Conservation (phyloP, 2,797 vertebrate species). For the Semotilus atromaculatus region DNA sequence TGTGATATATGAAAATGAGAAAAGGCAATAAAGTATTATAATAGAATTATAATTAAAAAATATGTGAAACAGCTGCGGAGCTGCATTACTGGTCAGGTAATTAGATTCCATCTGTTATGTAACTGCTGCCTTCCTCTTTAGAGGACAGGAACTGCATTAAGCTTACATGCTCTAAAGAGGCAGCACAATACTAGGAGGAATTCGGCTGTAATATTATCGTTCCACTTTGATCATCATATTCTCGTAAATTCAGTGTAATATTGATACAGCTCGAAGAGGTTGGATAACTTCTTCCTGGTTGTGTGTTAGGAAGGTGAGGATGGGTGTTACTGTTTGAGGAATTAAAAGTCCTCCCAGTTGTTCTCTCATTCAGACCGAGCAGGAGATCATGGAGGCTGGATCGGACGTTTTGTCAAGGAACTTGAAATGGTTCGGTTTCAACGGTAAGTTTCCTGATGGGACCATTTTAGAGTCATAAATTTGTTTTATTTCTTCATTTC, state of each 20-base stretch:
- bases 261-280: neutral
- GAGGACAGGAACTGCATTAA: conserved; percentile 6
- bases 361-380: conserved; percentile 28
- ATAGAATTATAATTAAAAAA: conserved; percentile 1
- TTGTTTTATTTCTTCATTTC: neutral
- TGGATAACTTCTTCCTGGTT: neutral
- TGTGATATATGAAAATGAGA: neutral
- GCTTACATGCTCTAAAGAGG: neutral
- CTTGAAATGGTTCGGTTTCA: conserved; percentile 10
- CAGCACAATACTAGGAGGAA: neutral
- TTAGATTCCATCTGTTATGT: conserved; percentile 16
- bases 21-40: conserved; percentile 1
- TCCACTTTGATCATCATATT: conserved; percentile 9
- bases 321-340: conserved; percentile 33
- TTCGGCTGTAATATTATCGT: conserved; percentile 19
- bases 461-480: neutral
- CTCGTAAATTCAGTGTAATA: neutral
- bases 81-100: conserved; percentile 15
- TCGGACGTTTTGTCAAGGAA: neutral
- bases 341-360: conserved; percentile 33
- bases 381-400: conserved; percentile 25
- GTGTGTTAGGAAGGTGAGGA: neutral
- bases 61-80: neutral
- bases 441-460: conserved; percentile 18
- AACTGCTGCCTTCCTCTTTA: conserved; percentile 25